Evolutionary conservation across 1,140 invertebrate species (phyloP), one percentile per base, ranked within the genome.

Genomic region (Dryas iulia): DNA sequence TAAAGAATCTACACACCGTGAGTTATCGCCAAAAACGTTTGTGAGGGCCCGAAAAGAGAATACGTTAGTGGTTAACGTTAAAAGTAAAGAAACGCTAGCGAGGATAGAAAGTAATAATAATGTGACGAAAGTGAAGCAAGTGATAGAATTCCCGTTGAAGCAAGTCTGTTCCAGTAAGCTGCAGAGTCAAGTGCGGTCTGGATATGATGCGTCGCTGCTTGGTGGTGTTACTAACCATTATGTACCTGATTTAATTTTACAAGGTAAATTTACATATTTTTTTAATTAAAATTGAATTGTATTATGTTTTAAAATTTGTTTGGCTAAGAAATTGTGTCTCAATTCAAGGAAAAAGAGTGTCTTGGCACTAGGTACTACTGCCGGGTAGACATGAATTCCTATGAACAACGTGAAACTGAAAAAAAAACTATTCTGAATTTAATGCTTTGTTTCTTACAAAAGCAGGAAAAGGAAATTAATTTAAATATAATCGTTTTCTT

Each of bases 141-240:
- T 94, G 23, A 84, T 94, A 35, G 94, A 95, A 85, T 90, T 95
- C 18, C 94, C 94, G 1, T 91, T 95, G 91, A 93, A 94, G 62
- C 85, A 26, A 64, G 70, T 81, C 57, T 54, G 26, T 24, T 61
- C 61, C 8, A 18, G 57, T 10, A 35, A 65, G 62, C 30, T 56
- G 4, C 28, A 59, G 31, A 52, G 62, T 3, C 24, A 68, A 23
- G 33, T 59, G 57, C 58, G 71, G 8, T 74, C 82, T 2, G 86
- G 87, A 0, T 89, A 80, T 71, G 79, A 90, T 25, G 74, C 72
- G 7, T 86, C 95, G 23, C 80, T 96, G 31, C 85, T 96, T 39
- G 94, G 95, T 3, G 94, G 94, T 60, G 90, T 95, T 61, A 93
- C 93, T 57, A 94, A 96, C 83, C 94, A 95, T 81, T 97, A 97